Evolutionary conservation across 2,888 invertebrate genomes (phyloP).

Genomic region (Oscheius sp.): DNA sequence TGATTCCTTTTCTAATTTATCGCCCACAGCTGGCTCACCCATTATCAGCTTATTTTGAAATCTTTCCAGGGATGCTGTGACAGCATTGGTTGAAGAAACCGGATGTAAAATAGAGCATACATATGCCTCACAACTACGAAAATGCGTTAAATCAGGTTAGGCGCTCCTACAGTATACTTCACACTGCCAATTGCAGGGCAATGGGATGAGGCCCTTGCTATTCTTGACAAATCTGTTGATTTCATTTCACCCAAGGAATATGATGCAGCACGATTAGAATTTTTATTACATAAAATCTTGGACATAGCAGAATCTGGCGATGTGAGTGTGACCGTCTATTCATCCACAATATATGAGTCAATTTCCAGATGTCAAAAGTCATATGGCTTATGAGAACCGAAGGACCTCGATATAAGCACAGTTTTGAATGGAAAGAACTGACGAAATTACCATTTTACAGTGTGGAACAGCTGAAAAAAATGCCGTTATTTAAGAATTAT

Average conservation of each 20-base stretch:
- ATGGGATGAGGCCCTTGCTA: conserved; percentile 55
- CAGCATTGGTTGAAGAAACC: conserved; percentile 66
- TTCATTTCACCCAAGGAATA: conserved; percentile 28
- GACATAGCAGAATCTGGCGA: not conserved
- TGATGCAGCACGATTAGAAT: not conserved
- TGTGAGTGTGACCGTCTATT: conserved; percentile 6
- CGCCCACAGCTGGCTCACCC: not conserved
- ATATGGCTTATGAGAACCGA: not conserved
- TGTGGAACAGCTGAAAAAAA: not conserved
- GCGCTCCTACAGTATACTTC: not conserved
- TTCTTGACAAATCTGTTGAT: conserved; percentile 48
- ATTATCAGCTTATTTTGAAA: conserved; percentile 15
- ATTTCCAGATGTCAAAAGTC: not conserved
- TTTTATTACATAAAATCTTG: conserved; percentile 15
- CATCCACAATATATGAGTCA: not conserved
- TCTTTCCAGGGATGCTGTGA: conserved; percentile 61
- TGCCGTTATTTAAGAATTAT: conserved; percentile 2
- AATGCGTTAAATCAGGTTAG: conserved; percentile 40
- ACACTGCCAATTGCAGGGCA: conserved; percentile 39
- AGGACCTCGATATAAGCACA: not conserved
- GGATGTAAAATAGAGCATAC: conserved; percentile 66
- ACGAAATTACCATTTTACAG: not conserved
- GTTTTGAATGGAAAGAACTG: conserved; percentile 1
- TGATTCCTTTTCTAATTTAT: not conserved
- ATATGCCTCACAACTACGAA: conserved; percentile 52